These are phyloP conservation scores for Conus betulinus DNA, from an alignment of 1,140 invertebrate genomes.

Conservation along the genomic window DNA sequence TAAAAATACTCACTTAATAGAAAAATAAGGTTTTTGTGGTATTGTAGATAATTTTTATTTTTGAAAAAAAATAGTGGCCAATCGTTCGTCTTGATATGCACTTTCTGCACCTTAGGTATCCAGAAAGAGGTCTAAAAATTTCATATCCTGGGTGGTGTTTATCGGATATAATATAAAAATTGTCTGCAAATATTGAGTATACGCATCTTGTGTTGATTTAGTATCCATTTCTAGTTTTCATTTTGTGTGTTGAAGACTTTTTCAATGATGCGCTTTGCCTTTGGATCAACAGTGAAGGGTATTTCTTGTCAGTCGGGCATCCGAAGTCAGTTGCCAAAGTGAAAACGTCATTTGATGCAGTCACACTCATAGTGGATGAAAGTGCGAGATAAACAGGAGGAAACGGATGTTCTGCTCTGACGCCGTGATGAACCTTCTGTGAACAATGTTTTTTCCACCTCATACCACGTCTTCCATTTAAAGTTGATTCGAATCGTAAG, in stretches of 20 bases:
- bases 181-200: background rate
- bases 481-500: background rate
- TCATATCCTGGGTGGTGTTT: constrained; percentile 15
- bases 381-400: background rate
- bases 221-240: background rate
- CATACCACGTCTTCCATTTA: background rate
- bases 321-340: constrained; percentile 18
- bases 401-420: background rate
- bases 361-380: background rate
- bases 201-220: background rate
- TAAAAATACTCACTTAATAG: background rate
- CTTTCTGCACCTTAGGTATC: background rate
- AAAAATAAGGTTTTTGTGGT: background rate
- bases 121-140: constrained; percentile 27
- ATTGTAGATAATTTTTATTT: background rate
- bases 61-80: background rate
- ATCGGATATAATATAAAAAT: background rate
- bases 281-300: background rate
- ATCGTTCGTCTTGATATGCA: constrained; percentile 7
- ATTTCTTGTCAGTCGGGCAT: constrained; percentile 2
- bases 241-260: background rate
- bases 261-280: background rate
- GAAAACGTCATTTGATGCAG: constrained; percentile 15
- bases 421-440: background rate
- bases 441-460: background rate